A percentile compares a stretch with the other conserved stretches of the same genome.
phyloP scores from a whole-genome alignment of 2,113 vertebrate species.

The Tyto alba region DNA sequence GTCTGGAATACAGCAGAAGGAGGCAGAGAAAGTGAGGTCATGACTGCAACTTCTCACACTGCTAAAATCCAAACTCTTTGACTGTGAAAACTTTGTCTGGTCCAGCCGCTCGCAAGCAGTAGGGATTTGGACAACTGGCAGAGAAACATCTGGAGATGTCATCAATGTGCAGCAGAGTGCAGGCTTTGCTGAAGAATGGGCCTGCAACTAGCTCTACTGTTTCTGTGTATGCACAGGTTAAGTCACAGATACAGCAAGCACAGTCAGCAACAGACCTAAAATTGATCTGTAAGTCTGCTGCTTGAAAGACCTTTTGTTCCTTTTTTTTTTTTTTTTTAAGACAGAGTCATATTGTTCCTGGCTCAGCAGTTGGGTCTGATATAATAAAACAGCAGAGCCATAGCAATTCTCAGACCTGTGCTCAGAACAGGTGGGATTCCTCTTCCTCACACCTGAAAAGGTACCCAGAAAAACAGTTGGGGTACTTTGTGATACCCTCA shows the following conservation, averaged over 20 bases:
- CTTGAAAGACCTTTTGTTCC: not conserved
- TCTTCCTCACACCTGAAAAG: not conserved
- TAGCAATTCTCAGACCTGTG: not conserved
- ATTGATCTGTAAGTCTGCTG: not conserved
- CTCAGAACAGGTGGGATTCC: not conserved
- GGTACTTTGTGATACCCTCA: not conserved
- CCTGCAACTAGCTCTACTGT: too few species aligned
- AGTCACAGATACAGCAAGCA: not conserved
- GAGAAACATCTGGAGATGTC: not conserved
- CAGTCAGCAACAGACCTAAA: not conserved
- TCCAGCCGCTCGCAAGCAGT: not conserved
- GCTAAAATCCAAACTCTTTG: not conserved
- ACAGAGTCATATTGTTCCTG: not conserved
- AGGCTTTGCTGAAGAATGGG: not conserved
- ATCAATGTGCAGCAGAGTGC: not conserved
- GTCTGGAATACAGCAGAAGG: not conserved
- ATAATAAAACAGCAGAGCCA: not conserved
- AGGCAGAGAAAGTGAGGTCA: not conserved
- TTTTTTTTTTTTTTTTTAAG: not conserved
- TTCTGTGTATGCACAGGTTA: not conserved
- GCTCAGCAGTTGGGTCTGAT: not conserved
- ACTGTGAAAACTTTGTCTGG: not conserved
- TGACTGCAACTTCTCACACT: not conserved
- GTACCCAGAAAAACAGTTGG: not conserved
- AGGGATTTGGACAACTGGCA: not conserved